These are phyloP conservation scores for Potamarius usumacintae DNA, from an alignment of 2,113 vertebrate species.

Conservation along the genomic window DNA sequence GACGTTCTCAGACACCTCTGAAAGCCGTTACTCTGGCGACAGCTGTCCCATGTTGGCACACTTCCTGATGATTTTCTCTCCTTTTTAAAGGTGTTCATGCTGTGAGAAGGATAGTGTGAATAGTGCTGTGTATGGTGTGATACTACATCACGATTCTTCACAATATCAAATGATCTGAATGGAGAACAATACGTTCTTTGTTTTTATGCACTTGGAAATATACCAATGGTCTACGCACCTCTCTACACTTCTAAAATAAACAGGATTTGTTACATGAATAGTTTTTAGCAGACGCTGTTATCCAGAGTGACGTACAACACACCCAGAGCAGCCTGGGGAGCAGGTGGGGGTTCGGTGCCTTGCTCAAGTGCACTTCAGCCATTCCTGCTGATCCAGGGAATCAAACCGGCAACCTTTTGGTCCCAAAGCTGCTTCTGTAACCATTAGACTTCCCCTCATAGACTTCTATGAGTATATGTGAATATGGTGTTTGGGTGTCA, in stretches of 20 bases:
- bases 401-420: no score
- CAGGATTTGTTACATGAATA: neutral
- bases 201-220: neutral
- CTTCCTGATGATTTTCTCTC: constrained; percentile 34
- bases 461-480: neutral
- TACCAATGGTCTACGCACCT: neutral
- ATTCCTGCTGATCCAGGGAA: no score
- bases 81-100: constrained; percentile 39
- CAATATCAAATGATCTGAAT: neutral
- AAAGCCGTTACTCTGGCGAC: constrained; percentile 44
- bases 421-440: no score
- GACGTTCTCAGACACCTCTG: constrained; percentile 28
- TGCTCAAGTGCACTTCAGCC: no score
- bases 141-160: constrained; percentile 27
- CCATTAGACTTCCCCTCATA: no score
- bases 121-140: neutral
- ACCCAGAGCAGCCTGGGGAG: no score
- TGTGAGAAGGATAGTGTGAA: constrained; percentile 15
- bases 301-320: no score
- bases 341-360: no score
- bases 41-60: constrained; percentile 16
- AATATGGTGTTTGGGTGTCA: neutral
- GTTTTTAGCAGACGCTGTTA: no score
- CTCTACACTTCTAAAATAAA: neutral
- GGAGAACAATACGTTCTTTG: neutral